A percentile compares a stretch with the other conserved stretches of the same genome.
phyloP scores from a whole-genome alignment of 2,797 vertebrate species.

The Myripristis murdjan region DNA sequence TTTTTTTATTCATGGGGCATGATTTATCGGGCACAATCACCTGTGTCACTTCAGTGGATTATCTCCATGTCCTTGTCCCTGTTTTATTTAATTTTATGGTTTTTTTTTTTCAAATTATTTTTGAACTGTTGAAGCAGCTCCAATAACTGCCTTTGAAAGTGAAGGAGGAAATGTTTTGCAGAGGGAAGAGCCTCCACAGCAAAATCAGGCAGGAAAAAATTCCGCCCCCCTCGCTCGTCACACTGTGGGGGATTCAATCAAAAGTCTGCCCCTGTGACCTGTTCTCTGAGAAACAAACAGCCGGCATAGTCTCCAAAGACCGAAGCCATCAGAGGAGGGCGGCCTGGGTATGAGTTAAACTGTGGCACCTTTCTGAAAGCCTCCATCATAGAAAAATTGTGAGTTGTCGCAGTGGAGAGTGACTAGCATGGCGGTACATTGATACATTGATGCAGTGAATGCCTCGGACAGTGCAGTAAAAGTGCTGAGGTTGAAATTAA shows the following conservation, averaged over 20 bases:
- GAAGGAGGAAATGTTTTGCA: conserved; percentile 66
- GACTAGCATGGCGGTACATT: conserved; percentile 76
- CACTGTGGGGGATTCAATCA: conserved; percentile 80
- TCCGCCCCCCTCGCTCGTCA: conserved; percentile 56
- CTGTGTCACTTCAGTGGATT: conserved; percentile 34
- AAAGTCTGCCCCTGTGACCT: conserved; percentile 76
- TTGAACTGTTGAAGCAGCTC: conserved; percentile 43
- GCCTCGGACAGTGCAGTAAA: conserved; percentile 78
- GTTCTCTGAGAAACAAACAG: conserved; percentile 74
- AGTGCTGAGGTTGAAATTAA: conserved; percentile 84
- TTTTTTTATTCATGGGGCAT: conserved; percentile 18
- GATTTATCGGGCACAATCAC: conserved; percentile 23
- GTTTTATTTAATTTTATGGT: background rate
- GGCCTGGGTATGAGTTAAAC: conserved; percentile 59
- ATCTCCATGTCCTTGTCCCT: conserved; percentile 22
- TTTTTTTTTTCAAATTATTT: too few species aligned
- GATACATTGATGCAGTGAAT: conserved; percentile 77
- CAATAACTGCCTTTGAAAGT: conserved; percentile 63
- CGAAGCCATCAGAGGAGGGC: conserved; percentile 74
- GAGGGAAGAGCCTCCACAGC: conserved; percentile 74
- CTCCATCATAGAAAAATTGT: conserved; percentile 71
- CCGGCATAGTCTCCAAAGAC: conserved; percentile 70
- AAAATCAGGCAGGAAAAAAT: conserved; percentile 61
- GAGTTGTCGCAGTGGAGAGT: conserved; percentile 80
- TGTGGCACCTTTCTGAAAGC: conserved; percentile 65